Evolutionary conservation across 2,797 vertebrate species (phyloP), one percentile per base, ranked within the genome.

Genomic region (Falco naumanni): DNA sequence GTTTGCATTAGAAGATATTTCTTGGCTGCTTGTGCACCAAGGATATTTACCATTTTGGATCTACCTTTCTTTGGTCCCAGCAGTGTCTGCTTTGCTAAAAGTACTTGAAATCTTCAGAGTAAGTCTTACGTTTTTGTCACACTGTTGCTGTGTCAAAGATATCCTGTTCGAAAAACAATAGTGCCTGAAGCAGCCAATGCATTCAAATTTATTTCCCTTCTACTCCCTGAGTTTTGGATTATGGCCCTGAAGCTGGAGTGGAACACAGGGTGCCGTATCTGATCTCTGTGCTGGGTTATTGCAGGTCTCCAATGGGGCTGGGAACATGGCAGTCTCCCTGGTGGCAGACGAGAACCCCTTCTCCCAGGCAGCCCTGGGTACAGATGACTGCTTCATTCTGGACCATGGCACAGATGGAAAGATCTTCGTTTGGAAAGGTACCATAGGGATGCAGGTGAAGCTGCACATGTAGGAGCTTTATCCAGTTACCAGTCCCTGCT

Each of bases 401-500:
- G 99, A 99, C 95, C 99, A 99, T 0, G 99, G 99, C 95, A 98
- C 98, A 2, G 98, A 99, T 3, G 98, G 99, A 26, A 99, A 98
- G 98, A 99, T 99, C 98, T 99, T 99, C n/a, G 98, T 99, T 89
- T 99, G 99, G 99, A 99, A 99, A 99, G 99, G 99, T 99, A 97
- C 16, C 0, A 2, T 5, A 34, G 26, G 5, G 31, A 26, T 28
- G 34, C 22, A n/a, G n/a, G 33, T 21, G 57, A 56, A 92, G 56
- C 50, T 53, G 6, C 17, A 0, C 10, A 20, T n/a, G 14, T 9
- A 54, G 14, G 21, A 33, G 41, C 65, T 54, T 54, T n/a, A 69
- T 54, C 51, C 65, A 8, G 22, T 51, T 78, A 26, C 19, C 48
- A 59, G 2, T 60, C 26, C 22, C 34, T 33, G 18, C 60, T 87